These are phyloP conservation scores for Lophochroa leadbeateri DNA, from an alignment of 2,113 vertebrate genomes.

Conservation along the genomic window DNA sequence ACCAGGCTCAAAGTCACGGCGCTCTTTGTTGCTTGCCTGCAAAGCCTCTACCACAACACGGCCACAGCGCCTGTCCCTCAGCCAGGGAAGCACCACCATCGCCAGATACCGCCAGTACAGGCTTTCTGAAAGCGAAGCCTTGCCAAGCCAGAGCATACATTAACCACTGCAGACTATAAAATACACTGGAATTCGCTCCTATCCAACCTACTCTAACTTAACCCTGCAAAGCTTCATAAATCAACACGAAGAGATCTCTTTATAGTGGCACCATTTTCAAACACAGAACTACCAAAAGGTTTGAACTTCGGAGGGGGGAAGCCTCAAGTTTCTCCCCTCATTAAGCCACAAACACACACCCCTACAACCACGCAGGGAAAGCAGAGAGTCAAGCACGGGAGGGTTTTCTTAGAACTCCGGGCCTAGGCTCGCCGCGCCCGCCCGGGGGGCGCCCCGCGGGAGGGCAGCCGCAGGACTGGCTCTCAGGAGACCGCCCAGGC, in stretches of 20 bases:
- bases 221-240: background rate
- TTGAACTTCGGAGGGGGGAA: background rate
- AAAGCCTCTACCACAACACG: background rate
- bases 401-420: background rate
- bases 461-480: background rate
- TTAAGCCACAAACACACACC: background rate
- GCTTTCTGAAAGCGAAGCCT: background rate
- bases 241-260: background rate
- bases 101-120: fast-evolving
- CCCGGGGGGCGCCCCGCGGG: background rate
- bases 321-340: background rate
- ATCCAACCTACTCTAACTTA: background rate
- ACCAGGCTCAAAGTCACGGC: fast-evolving
- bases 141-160: background rate
- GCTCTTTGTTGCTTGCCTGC: background rate
- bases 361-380: background rate
- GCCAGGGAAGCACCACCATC: fast-evolving
- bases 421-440: background rate
- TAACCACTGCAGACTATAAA: fast-evolving
- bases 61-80: background rate
- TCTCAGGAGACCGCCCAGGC: background rate
- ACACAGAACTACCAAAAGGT: background rate
- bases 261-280: background rate
- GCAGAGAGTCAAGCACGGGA: background rate
- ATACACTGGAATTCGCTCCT: fast-evolving